Base-by-base conservation (phyloP, 2,797 vertebrate genomes). In the Petrocephalus schoutedeni region DNA sequence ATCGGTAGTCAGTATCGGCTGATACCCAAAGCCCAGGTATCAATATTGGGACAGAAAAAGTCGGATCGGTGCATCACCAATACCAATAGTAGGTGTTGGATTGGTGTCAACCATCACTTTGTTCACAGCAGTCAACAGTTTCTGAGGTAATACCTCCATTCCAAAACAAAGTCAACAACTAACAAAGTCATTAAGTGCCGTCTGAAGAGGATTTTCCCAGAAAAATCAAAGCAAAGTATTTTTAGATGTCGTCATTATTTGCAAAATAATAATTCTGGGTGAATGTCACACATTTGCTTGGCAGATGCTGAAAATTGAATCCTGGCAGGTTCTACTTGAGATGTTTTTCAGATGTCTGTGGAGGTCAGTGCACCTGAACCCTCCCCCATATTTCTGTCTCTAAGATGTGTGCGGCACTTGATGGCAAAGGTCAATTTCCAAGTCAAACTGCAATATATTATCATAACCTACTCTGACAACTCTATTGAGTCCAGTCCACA, bases 381-480 rank as follows among this genome's bases (percentile, higher is more conserved):
- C 91, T 87, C 71, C 87, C 71, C 61, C 51, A 64, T 57, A 58
- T 54, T 86, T 19, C 71, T n/a, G 28, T 89, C 41, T 90, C 87
- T 89, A 87, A 89, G 90, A 91, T 91, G 9, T 21, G 16, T 9
- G 87, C 88, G 58, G 88, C 45, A 86, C 91, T 92, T 91, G 92
- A 92, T 92, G 92, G 92, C 92, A 93, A 92, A 91, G 90, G 90
- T 91, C 89, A 80, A 89, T 90, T 89, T 88, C 87, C 90, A 93
- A 93, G 90, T 91, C 90, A 91, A 56, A 90, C 74, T 41, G 87
- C 87, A 87, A 85, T 92, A 92, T 90, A 90, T 94, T 91, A 93
- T 92, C 90, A 67, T 90, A 90, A 95, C 92, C 89, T 82, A 88
- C 89, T 92, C 89, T 94, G 93, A 95, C 91, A 94, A 92, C 91